phyloP scores from a whole-genome alignment of 2,888 invertebrate genomes.

The Oligia strigilis region DNA sequence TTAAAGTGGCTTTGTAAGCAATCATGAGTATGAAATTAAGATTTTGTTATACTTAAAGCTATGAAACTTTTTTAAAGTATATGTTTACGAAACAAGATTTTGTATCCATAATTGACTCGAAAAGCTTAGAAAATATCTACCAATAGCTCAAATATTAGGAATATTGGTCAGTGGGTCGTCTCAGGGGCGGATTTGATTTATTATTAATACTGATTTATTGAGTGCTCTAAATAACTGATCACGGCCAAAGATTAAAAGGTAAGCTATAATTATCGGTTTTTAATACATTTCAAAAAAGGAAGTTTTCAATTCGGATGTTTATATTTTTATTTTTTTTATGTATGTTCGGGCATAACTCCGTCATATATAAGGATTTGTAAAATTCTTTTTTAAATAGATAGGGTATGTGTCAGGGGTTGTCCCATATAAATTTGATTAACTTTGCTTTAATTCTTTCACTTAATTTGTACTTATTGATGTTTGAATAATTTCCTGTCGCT shows the following conservation, averaged over 20 bases:
- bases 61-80: neutral
- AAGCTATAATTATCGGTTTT: too few relatives aligned
- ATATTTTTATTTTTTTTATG: too few relatives aligned
- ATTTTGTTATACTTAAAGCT: neutral
- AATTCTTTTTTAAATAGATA: too few relatives aligned
- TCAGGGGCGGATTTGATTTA: neutral
- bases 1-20: constrained; percentile 28
- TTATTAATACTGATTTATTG: constrained; percentile 3
- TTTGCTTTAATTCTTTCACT: too few relatives aligned
- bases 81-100: neutral
- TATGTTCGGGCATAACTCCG: too few relatives aligned
- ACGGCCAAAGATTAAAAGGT: neutral
- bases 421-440: too few relatives aligned
- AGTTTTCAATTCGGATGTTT: too few relatives aligned
- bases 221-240: constrained; percentile 20
- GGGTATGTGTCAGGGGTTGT: too few relatives aligned
- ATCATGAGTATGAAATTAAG: constrained; percentile 38
- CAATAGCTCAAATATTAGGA: neutral
- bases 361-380: too few relatives aligned
- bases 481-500: too few relatives aligned
- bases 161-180: neutral
- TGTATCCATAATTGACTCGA: neutral
- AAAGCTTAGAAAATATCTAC: neutral
- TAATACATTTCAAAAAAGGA: too few relatives aligned
- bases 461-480: too few relatives aligned